Evolutionary conservation across 2,797 vertebrate species (phyloP), one percentile per base, ranked within the genome.

Genomic region (Otolemur crassicaudatus): DNA sequence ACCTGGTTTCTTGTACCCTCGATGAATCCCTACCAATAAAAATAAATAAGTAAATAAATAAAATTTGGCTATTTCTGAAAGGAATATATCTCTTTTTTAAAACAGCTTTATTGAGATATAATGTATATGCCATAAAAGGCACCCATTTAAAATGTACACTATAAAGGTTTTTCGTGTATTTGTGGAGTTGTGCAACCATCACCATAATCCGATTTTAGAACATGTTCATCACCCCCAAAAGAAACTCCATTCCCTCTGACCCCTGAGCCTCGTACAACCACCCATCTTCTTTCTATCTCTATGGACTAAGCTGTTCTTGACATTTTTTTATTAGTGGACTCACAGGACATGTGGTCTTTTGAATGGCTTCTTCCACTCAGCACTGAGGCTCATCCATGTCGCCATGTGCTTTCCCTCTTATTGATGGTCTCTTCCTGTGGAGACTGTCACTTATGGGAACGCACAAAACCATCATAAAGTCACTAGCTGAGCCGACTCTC

Each of bases 371-470:
- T 29, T 40, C 34, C 61, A 11, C 89, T 49, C 16, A 13, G 40
- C 61, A 14, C 3, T 25, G 56, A 70, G 37, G 56, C 3, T 53
- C 31, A 16, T 2, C 70, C 5, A 3, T 0, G 16, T 4, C 20
- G 22, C 12, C 9, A 29, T 37, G 1, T 6, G 31, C 9, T 9
- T 20, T 22, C 72, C 40, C 6, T 14, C 37, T 75, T 12, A 37
- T 1, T 9, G 8, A 34, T 5, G n/a, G 31, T n/a, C 63, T 46
- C 56, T 37, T 87, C 63, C 8, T 17, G 29, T 0, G 27, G 7
- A 2, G 10, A 3, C 5, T 0, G 3, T 14, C 43, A 16, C 69
- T 56, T 22, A 76, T 0, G 58, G 56, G 2, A 4, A 37, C 0
- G 17, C 56, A 9, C 9, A 29, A 11, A 19, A 49, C 8, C 20